Conservation (phyloP, 2,113 vertebrate genomes). For the Camelus dromedarius region DNA sequence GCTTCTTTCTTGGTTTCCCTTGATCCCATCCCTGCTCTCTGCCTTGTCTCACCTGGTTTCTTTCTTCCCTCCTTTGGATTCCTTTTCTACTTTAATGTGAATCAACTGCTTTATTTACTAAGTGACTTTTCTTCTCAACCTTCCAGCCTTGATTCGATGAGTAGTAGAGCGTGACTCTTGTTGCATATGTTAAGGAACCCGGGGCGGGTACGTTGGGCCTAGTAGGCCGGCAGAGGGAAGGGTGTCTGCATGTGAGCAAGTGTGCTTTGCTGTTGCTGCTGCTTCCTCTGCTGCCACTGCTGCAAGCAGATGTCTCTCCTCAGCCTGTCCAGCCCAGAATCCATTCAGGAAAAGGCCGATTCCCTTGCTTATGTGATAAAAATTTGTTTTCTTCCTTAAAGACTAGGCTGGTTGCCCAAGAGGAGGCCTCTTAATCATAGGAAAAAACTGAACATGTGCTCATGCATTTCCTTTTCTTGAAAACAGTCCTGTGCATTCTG, state of each 20-base stretch:
- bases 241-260: not conserved
- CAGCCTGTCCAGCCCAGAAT: not conserved
- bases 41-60: slow-evolving; percentile 2
- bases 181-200: not conserved
- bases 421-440: not conserved
- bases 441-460: not conserved
- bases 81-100: not conserved
- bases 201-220: not conserved
- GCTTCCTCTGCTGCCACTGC: not conserved
- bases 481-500: not conserved
- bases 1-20: not conserved
- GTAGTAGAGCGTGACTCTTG: not conserved
- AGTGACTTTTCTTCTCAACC: not conserved
- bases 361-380: not conserved
- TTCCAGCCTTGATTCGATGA: not conserved
- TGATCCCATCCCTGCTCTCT: not conserved
- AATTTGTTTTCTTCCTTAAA: slow-evolving; percentile 52
- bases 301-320: slow-evolving; percentile 27
- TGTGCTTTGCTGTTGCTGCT: not conserved
- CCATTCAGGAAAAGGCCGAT: slow-evolving; percentile 68
- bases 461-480: slow-evolving; percentile 1
- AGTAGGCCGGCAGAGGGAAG: not conserved
- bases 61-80: slow-evolving; percentile 17
- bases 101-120: not conserved
- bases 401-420: not conserved